Evolutionary conservation across 2,888 invertebrate genomes (phyloP), one percentile per base, ranked within the genome.

Genomic region (Dryococelus australis): DNA sequence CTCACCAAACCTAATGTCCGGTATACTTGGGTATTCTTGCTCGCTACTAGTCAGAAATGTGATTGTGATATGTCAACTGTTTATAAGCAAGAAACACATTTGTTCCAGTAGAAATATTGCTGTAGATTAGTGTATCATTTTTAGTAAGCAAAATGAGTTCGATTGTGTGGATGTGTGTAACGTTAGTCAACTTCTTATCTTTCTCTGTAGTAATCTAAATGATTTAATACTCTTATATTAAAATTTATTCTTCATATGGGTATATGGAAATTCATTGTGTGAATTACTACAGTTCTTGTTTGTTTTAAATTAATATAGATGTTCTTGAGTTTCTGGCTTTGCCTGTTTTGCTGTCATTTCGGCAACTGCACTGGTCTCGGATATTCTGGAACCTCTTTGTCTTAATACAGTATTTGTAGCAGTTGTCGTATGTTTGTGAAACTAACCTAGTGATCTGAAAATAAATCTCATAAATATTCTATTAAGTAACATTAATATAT

Each of bases 21-120:
- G 8, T 20, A 9, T 65, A 20, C 65, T 24, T n/a, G 65, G 20
- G 16, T 65, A 65, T 65, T 65, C 65, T n/a, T 65, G 65, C 65
- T 65, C 65, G 65, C 65, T 65, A 20, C 65, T 65, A 65, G 65
- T 65, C 65, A 65, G 65, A 65, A 65, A 65, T 65, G 65, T 65
- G 65, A 65, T 65, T 65, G 65, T 65, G 65, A 65, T 65, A 65
- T 8, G 65, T 65, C 65, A 65, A 16, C 65, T 65, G n/a, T n/a
- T 65, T 20, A n/a, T 65, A 65, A 16, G n/a, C 47, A 16, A 10
- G 65, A 65, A 65, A 16, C n/a, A 65, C n/a, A n/a, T 65, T 65
- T 24, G 65, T 65, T 65, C 65, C 65, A 65, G n/a, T 65, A n/a
- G 65, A 24, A 47, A 24, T n/a, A 65, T 65, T 65, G 8, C 8